A percentile compares a stretch with the other conserved stretches of the same genome.
phyloP scores from a whole-genome alignment of 2,888 invertebrate genomes.

The Agelastica alni region DNA sequence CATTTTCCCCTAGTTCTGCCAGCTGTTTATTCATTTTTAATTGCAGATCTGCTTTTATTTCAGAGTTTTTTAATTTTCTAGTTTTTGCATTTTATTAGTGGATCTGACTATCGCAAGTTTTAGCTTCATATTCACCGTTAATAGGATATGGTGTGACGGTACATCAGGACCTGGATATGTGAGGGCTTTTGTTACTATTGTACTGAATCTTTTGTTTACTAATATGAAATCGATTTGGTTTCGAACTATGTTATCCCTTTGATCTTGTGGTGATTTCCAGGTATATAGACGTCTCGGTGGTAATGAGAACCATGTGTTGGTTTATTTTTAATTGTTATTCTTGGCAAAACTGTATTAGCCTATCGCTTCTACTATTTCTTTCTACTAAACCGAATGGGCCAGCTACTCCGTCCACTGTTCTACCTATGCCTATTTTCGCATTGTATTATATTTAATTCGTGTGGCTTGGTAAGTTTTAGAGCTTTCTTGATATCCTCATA shows the following conservation, averaged over 20 bases:
- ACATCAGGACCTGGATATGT: too few species aligned
- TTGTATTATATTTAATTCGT: slow-evolving; percentile 7
- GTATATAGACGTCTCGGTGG: not conserved
- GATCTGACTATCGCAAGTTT: too few species aligned
- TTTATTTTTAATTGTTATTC: not conserved
- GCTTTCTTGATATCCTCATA: not conserved
- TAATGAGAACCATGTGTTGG: not conserved
- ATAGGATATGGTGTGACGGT: too few species aligned
- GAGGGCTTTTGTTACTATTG: too few species aligned
- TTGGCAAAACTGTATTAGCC: too few species aligned
- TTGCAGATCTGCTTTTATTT: too few species aligned
- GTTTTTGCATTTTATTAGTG: not conserved
- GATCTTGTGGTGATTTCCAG: too few species aligned
- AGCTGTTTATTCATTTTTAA: too few species aligned
- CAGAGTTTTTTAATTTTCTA: not conserved
- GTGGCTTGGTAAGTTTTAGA: slow-evolving; percentile 1
- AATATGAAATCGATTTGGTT: too few species aligned
- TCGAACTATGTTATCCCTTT: too few species aligned
- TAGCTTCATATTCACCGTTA: not conserved
- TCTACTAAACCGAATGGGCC: slow-evolving; percentile 1
- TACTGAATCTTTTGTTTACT: too few species aligned
- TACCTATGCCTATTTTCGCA: slow-evolving; percentile 9
- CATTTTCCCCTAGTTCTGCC: too few species aligned
- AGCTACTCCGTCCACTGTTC: not conserved
- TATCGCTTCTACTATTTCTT: not conserved